phyloP scores from a whole-genome alignment of 2,888 invertebrate genomes.

The Pachycephus smyrnensis region DNA sequence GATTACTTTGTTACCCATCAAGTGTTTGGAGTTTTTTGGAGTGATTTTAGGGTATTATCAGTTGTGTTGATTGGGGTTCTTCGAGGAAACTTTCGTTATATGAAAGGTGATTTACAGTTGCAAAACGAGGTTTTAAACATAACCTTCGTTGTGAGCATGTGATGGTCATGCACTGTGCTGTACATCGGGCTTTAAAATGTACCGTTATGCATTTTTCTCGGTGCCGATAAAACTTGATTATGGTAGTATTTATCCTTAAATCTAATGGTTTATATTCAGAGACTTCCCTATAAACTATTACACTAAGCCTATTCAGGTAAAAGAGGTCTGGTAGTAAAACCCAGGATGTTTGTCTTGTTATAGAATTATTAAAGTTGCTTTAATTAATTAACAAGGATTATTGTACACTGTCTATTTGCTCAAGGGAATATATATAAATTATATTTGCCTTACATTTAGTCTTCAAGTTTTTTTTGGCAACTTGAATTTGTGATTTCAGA shows the following conservation, averaged over 20 bases:
- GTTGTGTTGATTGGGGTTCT: background rate
- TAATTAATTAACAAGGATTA: background rate
- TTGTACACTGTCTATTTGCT: background rate
- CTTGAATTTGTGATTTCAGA: background rate
- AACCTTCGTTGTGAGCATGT: background rate
- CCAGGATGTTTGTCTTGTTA: background rate
- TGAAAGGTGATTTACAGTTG: background rate
- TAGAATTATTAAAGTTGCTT: background rate
- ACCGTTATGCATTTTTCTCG: background rate
- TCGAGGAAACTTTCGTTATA: background rate
- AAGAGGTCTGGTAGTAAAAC: background rate
- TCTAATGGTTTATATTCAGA: background rate
- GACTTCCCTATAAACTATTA: background rate
- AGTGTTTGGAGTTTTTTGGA: background rate
- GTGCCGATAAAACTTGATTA: background rate
- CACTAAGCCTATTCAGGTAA: background rate
- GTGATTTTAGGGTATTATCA: background rate
- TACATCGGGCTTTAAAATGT: background rate
- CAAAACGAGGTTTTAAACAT: background rate
- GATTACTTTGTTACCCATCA: background rate
- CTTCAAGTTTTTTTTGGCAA: background rate
- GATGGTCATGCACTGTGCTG: background rate
- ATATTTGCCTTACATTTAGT: background rate
- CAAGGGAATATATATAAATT: background rate
- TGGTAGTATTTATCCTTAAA: background rate